These are phyloP conservation scores for Falco peregrinus DNA, from an alignment of 2,797 vertebrate species.

Conservation along the genomic window DNA sequence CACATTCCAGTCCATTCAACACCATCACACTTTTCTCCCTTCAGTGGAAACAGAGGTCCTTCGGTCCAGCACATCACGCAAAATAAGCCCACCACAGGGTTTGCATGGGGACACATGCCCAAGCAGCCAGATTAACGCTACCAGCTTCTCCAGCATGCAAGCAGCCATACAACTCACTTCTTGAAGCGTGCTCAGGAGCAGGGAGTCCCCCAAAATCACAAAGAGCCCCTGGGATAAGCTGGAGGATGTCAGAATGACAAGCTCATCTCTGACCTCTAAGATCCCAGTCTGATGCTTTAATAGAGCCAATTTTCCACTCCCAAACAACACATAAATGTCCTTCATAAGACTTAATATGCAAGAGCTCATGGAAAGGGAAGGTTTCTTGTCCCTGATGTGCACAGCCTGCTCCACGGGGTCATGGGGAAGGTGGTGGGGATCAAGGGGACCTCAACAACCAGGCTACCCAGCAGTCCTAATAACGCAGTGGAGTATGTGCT, in stretches of 20 bases:
- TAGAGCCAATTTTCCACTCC: neutral
- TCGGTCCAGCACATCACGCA: neutral
- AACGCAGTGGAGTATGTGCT: neutral
- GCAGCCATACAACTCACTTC: neutral
- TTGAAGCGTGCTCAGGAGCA: rapidly evolving
- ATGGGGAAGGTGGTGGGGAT: neutral
- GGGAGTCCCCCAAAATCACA: neutral
- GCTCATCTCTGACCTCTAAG: neutral
- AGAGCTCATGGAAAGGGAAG: neutral
- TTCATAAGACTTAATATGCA: neutral
- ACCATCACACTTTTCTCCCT: neutral
- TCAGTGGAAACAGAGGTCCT: neutral
- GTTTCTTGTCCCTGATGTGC: neutral
- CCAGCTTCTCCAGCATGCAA: rapidly evolving
- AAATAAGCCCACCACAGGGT: neutral
- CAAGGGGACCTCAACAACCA: neutral
- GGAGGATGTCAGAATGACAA: neutral
- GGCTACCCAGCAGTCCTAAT: neutral
- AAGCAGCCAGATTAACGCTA: neutral
- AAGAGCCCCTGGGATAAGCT: neutral
- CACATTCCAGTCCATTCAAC: neutral
- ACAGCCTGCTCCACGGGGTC: neutral
- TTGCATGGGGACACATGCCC: neutral
- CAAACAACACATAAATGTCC: neutral
- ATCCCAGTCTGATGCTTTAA: neutral